Evolutionary conservation across 2,888 invertebrate species (phyloP).

Genomic region (Melinaea menophilus): DNA sequence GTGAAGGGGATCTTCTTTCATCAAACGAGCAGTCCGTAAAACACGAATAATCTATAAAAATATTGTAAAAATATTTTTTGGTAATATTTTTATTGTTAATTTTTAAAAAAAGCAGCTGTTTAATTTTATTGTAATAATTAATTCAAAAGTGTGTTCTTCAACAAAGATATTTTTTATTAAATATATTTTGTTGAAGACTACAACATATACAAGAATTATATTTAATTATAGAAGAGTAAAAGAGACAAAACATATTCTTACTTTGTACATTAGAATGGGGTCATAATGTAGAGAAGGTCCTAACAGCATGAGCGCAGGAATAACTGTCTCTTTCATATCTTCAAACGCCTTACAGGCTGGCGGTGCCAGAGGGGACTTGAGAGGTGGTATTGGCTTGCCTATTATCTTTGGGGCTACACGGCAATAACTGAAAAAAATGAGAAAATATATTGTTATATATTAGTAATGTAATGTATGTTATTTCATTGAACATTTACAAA

Average conservation of each 20-base stretch:
- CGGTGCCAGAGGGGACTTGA: conserved; percentile 80
- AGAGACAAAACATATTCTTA: conserved; percentile 38
- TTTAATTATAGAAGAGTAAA: no score
- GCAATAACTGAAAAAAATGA: conserved; percentile 79
- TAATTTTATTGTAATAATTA: no score
- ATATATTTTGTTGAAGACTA: no score
- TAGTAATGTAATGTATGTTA: neutral
- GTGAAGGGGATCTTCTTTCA: conserved; percentile 80
- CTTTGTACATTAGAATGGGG: conserved; percentile 93
- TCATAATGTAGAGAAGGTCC: conserved; percentile 94
- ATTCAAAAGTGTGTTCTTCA: no score
- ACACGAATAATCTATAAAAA: conserved; percentile 64
- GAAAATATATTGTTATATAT: neutral
- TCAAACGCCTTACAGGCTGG: conserved; percentile 82
- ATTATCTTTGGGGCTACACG: conserved; percentile 84
- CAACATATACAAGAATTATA: no score
- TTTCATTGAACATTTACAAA: no score
- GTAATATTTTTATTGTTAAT: neutral
- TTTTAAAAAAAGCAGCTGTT: no score
- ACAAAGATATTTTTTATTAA: no score
- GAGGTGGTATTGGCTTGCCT: conserved; percentile 73
- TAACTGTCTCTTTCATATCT: conserved; percentile 85
- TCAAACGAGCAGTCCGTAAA: conserved; percentile 56
- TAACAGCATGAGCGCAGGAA: conserved; percentile 90
- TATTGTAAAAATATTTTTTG: neutral